Percentiles rank a stretch among this genome's conserved stretches.
phyloP scores from a whole-genome alignment of 2,888 invertebrate genomes.

The Sinelater perroti region DNA sequence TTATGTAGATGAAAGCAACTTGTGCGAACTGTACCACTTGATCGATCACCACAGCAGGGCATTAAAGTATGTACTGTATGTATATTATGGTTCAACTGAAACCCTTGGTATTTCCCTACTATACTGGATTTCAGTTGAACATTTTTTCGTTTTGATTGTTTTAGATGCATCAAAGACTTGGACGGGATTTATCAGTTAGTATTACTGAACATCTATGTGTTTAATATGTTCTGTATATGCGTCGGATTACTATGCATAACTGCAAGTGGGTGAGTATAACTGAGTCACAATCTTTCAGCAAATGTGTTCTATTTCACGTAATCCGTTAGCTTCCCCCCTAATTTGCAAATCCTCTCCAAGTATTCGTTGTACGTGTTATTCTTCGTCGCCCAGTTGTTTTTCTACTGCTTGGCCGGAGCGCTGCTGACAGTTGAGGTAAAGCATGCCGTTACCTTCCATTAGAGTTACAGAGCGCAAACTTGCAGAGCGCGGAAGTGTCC shows the following conservation, averaged over 20 bases:
- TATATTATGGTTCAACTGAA: too few species aligned
- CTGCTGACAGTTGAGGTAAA: conserved; percentile 16
- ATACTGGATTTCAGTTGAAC: too few species aligned
- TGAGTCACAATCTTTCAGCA: background rate
- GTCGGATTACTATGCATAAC: conserved; percentile 31
- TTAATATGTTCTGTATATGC: conserved; percentile 27
- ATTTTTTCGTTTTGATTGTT: too few species aligned
- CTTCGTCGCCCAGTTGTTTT: conserved; percentile 27
- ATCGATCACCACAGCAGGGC: conserved; percentile 29
- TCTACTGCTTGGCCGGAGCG: conserved; percentile 32
- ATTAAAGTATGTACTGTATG: conserved; percentile 21
- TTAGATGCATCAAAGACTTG: conserved; percentile 28
- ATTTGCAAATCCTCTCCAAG: conserved; percentile 13
- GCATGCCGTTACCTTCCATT: background rate
- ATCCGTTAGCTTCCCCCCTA: conserved; percentile 28
- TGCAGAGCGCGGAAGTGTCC: conserved; percentile 26
- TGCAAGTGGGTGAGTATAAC: background rate
- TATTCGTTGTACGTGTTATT: conserved; percentile 25
- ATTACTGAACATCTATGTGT: conserved; percentile 28
- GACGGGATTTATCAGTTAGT: conserved; percentile 24
- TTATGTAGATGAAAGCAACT: conserved; percentile 8
- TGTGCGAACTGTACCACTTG: conserved; percentile 18
- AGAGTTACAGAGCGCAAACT: background rate
- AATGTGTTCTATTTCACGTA: background rate
- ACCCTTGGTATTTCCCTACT: too few species aligned